A percentile compares a stretch with the other conserved stretches of the same genome.
Conservation (phyloP, 2,113 vertebrate species). For the Rousettus leschenaultii region DNA sequence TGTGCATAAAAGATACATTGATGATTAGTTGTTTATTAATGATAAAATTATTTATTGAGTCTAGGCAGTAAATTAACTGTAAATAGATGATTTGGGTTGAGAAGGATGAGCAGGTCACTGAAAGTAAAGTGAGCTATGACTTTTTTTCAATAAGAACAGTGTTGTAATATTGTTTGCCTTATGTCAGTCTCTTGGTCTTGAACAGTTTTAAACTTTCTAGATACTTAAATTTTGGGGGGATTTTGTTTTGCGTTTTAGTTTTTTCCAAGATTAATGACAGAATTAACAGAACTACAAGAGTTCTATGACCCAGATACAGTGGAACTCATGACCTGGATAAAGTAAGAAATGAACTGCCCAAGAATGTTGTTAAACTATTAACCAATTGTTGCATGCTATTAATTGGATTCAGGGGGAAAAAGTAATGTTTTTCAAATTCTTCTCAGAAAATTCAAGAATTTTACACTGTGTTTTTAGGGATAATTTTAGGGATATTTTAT, state of each 20-base stretch:
- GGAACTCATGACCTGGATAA: conserved; percentile 97
- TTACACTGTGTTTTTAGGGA: too few species aligned
- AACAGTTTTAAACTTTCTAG: conserved; percentile 35
- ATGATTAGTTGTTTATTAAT: background rate
- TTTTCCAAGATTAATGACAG: conserved; percentile 92
- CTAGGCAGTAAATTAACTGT: conserved; percentile 12
- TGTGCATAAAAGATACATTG: background rate
- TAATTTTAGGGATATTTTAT: conserved; percentile 6
- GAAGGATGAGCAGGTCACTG: background rate
- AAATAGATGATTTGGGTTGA: background rate
- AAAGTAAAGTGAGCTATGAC: background rate
- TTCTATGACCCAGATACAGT: conserved; percentile 94
- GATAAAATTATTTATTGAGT: background rate
- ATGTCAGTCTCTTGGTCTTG: background rate
- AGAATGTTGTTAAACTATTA: conserved; percentile 1
- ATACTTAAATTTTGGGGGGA: conserved; percentile 25
- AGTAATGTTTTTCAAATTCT: background rate
- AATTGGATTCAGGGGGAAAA: background rate
- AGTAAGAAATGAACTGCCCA: conserved; percentile 81
- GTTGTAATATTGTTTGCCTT: background rate
- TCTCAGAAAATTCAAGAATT: conserved; percentile 5
- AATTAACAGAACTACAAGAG: conserved; percentile 93
- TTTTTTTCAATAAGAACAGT: background rate
- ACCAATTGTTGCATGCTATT: background rate
- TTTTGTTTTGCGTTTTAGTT: conserved; percentile 85